Conservation (phyloP, 1,140 invertebrate species). For the Drosophila nebulosa region DNA sequence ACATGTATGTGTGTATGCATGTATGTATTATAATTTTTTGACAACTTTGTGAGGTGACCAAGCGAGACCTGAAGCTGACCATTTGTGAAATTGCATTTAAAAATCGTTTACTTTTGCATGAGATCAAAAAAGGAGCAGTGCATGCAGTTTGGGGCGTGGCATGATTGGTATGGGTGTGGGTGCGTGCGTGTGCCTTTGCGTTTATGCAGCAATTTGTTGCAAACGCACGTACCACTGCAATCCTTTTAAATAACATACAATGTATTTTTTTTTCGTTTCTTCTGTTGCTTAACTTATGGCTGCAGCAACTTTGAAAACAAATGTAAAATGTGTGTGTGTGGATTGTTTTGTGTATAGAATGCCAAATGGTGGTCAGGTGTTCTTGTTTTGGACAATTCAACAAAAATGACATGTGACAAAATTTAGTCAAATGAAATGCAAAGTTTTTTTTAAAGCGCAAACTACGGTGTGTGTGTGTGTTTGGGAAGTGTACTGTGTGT, state of each 20-base stretch:
- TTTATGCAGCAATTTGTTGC: constrained; percentile 52
- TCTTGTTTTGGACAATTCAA: constrained; percentile 4
- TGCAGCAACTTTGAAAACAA: neutral
- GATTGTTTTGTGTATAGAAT: neutral
- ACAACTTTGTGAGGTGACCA: constrained; percentile 29
- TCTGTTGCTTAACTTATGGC: constrained; percentile 30
- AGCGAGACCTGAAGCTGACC: constrained; percentile 17
- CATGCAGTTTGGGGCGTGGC: neutral
- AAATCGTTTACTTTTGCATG: constrained; percentile 68
- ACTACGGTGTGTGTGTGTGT: constrained; percentile 4
- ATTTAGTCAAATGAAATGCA: neutral
- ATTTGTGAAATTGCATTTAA: constrained; percentile 63
- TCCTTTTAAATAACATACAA: constrained; percentile 37
- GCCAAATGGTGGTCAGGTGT: neutral
- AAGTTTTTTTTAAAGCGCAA: neutral
- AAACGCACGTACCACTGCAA: constrained; percentile 45
- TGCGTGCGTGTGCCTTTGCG: constrained; percentile 10
- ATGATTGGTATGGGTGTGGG: neutral
- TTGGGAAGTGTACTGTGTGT: neutral
- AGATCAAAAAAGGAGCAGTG: neutral
- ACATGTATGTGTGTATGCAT: neutral
- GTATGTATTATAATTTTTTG: constrained; percentile 24
- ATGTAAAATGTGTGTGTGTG: neutral
- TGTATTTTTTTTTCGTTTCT: constrained; percentile 31
- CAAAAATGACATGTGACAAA: neutral